Evolutionary conservation across 2,113 vertebrate genomes (phyloP).

Genomic region (Chlorocebus sabaeus): DNA sequence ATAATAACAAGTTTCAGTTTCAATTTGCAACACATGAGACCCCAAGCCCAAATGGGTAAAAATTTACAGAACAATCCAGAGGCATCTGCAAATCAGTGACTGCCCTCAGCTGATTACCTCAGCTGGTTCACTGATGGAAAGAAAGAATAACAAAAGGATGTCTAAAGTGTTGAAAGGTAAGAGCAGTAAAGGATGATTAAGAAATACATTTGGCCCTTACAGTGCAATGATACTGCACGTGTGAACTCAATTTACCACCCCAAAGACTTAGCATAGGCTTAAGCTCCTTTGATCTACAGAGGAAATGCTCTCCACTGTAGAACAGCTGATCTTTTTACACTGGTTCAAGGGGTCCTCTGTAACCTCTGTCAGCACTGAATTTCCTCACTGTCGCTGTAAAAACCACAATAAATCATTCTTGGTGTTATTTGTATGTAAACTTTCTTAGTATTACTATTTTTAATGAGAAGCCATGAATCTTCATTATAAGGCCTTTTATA

Average conservation of each 20-base stretch:
- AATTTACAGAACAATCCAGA: conserved; percentile 26
- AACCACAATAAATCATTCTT: conserved; percentile 34
- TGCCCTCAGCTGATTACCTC: conserved; percentile 44
- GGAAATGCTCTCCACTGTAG: conserved; percentile 53
- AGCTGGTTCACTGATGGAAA: conserved; percentile 46
- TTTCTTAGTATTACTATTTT: not conserved
- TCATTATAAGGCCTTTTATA: not conserved
- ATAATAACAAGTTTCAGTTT: not conserved
- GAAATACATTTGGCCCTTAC: conserved; percentile 50
- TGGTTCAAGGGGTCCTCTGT: conserved; percentile 12
- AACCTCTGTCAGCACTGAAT: conserved; percentile 12
- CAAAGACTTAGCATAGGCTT: not conserved
- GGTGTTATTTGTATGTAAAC: not conserved
- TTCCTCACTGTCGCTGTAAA: conserved; percentile 44
- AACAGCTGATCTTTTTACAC: conserved; percentile 35
- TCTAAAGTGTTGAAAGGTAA: conserved; percentile 63
- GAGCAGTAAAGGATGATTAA: conserved; percentile 52
- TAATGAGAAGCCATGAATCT: not conserved
- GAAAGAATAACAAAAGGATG: conserved; percentile 63
- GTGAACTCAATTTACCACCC: conserved; percentile 47
- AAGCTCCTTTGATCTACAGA: conserved; percentile 62
- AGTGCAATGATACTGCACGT: not conserved
- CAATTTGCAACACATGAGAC: not conserved
- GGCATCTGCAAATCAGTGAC: conserved; percentile 35
- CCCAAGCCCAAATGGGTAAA: not conserved